Percentiles rank a stretch among this genome's conserved stretches.
Conservation (phyloP, 1,140 invertebrate genomes). For the Choristoneura fumiferana region DNA sequence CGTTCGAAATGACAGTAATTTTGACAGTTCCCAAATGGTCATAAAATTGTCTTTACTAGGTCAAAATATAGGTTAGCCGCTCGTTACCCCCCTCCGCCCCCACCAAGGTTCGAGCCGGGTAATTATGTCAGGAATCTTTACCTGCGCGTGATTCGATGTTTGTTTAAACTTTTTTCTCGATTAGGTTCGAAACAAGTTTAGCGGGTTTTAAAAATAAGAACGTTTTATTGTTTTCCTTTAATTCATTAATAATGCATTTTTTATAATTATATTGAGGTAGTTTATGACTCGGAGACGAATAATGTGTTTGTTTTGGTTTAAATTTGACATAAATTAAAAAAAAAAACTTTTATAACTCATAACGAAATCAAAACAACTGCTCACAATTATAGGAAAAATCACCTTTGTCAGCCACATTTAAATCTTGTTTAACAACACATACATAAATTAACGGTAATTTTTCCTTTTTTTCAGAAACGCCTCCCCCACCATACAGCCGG, state of each 20-base stretch:
- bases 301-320: too few species aligned
- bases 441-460: conserved; percentile 19
- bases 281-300: too few species aligned
- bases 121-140: conserved; percentile 49
- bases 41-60: conserved; percentile 41
- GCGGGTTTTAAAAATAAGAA: conserved; percentile 42
- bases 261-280: conserved; percentile 32
- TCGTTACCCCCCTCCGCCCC: conserved; percentile 19
- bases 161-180: conserved; percentile 53
- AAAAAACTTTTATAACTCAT: too few species aligned
- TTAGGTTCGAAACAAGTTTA: conserved; percentile 40
- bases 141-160: conserved; percentile 47
- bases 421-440: too few species aligned
- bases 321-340: too few species aligned
- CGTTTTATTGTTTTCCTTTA: conserved; percentile 23
- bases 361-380: too few species aligned
- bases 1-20: conserved; percentile 23
- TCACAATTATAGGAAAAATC: too few species aligned
- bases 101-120: conserved; percentile 36
- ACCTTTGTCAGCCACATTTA: too few species aligned
- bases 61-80: conserved; percentile 59
- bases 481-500: conserved; percentile 85
- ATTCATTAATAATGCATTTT: conserved; percentile 49
- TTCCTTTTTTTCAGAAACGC: conserved; percentile 82
- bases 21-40: neutral